These are phyloP conservation scores for Mus minutoides DNA, from an alignment of 2,797 vertebrate species.

Conservation along the genomic window DNA sequence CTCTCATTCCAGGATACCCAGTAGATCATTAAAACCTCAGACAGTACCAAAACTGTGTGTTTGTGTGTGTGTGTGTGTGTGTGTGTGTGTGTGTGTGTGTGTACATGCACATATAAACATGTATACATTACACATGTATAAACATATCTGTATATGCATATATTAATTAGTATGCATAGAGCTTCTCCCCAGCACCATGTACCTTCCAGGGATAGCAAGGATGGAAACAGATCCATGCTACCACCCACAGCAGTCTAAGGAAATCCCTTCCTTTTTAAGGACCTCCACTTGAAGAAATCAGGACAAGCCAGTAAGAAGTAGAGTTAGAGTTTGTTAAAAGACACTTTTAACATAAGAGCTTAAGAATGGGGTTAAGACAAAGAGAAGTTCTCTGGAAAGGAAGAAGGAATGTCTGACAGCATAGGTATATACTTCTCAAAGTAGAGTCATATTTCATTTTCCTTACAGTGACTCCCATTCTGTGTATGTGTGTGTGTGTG, in stretches of 20 bases:
- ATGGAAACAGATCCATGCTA: not conserved
- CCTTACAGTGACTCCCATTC: not conserved
- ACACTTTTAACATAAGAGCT: not conserved
- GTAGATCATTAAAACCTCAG: not conserved
- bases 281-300: not conserved
- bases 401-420: not conserved
- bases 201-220: not conserved
- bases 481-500: not conserved
- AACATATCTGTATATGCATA: not conserved
- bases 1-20: not conserved
- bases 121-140: not conserved
- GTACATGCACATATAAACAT: not conserved
- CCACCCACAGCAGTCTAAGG: not conserved
- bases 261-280: not conserved
- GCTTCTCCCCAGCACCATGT: not conserved
- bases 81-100: not conserved
- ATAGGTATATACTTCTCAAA: not conserved
- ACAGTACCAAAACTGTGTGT: not conserved
- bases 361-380: not conserved
- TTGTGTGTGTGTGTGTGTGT: not conserved
- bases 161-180: not conserved
- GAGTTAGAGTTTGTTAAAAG: not conserved
- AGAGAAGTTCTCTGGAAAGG: not conserved
- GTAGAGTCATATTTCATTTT: not conserved
- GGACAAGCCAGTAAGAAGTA: not conserved